Base-by-base conservation (phyloP, 2,797 vertebrate species). In the Phrynocephalus vlangalii region DNA sequence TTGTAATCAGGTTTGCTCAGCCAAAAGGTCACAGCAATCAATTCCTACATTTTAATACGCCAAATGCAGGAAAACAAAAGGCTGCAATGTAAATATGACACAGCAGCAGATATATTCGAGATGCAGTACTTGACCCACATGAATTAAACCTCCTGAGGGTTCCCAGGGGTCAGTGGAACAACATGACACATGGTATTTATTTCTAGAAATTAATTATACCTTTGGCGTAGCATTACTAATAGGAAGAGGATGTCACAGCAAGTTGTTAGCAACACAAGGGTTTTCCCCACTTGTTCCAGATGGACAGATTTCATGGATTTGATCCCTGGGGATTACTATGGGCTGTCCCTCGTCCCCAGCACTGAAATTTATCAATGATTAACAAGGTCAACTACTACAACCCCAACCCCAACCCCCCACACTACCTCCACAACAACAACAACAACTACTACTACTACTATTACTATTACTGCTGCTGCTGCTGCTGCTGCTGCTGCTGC, bases 51-150 rank as follows among this genome's bases (percentile, higher is more conserved):
- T 60, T 71, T 83, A 71, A 83, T 83, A 50, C 48, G 8, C 28
- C 50, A 72, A 83, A 83, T 71, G 82, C n/a, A 83, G 68, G 68
- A 83, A 72, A 83, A 83, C 44, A 83, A 83, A 83, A 83, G 68
- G 48, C 68, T 83, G 67, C 38, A 71, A 71, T 83, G 70, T 72
- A 56, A 83, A 83, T 28, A 83, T 16, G 22, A 71, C 50, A 24
- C 48, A 56, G n/a, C 20, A 22, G 82, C 30, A 22, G 48, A 56
- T 56, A 10, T 30, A 18, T n/a, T 71, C 81, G 18, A 50, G 28
- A 22, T 20, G 6, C 48, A 22, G 20, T 22, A 22, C 68, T 15
- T 72, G 48, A 52, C 10, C 9, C 5, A 68, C 82, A 52, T 56
- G 22, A 83, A 83, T 72, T 83, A 83, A 52, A 22, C n/a, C 48